These are phyloP conservation scores for Diaperis boleti DNA, from an alignment of 2,888 invertebrate species.

Conservation along the genomic window DNA sequence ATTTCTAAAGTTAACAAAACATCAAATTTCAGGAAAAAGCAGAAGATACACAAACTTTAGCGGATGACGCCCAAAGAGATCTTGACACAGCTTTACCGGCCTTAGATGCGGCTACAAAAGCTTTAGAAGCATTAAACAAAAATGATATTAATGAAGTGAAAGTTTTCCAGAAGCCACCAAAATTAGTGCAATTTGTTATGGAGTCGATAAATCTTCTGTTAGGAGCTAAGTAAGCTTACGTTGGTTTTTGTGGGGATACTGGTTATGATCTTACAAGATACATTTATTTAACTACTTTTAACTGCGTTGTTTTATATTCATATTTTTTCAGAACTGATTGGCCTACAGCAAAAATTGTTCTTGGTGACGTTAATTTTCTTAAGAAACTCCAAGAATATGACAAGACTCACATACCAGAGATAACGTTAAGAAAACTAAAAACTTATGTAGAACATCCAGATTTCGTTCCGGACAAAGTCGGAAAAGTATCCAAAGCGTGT, in stretches of 20 bases:
- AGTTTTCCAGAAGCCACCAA: constrained; percentile 90
- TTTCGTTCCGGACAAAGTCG: constrained; percentile 86
- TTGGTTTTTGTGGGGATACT: too few relatives aligned
- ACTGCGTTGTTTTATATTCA: too few relatives aligned
- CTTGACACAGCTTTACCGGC: constrained; percentile 89
- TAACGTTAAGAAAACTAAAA: constrained; percentile 82
- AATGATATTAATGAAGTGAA: constrained; percentile 91
- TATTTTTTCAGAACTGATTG: constrained; percentile 83
- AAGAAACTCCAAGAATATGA: constrained; percentile 86
- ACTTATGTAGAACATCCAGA: constrained; percentile 87
- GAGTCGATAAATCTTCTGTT: constrained; percentile 90
- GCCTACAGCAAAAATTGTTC: constrained; percentile 83
- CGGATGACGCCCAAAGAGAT: constrained; percentile 87
- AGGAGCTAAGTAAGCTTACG: constrained; percentile 87
- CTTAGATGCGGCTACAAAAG: constrained; percentile 85
- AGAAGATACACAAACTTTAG: constrained; percentile 83
- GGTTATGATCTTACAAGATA: too few relatives aligned
- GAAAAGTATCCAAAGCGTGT: constrained; percentile 88
- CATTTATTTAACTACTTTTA: constrained; percentile 38
- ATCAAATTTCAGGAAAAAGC: constrained; percentile 78
- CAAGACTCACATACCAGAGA: constrained; percentile 87
- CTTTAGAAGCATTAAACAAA: constrained; percentile 87
- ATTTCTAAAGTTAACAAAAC: not conserved
- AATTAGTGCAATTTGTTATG: constrained; percentile 89
- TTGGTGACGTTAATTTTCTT: constrained; percentile 87